These are phyloP conservation scores for Drosophila kanekoi DNA, from an alignment of 2,888 invertebrate genomes.

Conservation along the genomic window DNA sequence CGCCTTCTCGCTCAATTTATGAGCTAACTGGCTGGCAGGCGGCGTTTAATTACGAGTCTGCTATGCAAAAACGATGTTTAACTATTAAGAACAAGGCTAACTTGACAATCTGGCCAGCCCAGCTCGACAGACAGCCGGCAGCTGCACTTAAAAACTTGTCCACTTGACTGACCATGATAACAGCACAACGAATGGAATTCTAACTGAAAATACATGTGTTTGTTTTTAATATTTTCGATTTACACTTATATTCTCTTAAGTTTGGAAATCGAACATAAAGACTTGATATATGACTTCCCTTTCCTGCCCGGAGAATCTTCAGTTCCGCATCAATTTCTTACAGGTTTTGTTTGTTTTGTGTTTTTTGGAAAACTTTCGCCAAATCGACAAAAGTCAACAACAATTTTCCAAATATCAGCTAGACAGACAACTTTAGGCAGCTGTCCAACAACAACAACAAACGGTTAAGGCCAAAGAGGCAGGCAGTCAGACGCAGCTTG, in stretches of 20 bases:
- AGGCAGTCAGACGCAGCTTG: constrained; percentile 15
- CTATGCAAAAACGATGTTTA: constrained; percentile 54
- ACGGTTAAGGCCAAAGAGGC: constrained; percentile 26
- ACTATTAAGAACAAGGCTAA: constrained; percentile 77
- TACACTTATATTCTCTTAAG: not conserved
- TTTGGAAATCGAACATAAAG: not conserved
- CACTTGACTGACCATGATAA: constrained; percentile 40
- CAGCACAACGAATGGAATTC: constrained; percentile 18
- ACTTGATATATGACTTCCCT: constrained; percentile 26
- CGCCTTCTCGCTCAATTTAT: constrained; percentile 41
- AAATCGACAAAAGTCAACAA: constrained; percentile 52
- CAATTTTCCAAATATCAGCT: constrained; percentile 52
- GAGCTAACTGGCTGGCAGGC: constrained; percentile 11
- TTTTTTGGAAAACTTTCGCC: constrained; percentile 62
- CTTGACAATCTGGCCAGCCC: constrained; percentile 45
- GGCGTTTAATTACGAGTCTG: constrained; percentile 64
- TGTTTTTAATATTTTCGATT: not conserved
- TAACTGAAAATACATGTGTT: not conserved
- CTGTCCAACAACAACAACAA: constrained; percentile 47
- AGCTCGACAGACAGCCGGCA: constrained; percentile 4
- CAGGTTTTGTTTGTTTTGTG: not conserved
- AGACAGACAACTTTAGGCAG: constrained; percentile 48
- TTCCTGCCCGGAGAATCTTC: constrained; percentile 29
- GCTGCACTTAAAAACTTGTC: constrained; percentile 28
- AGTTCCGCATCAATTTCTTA: not conserved